Percentiles rank a stretch among this genome's conserved stretches.
These are phyloP conservation scores for Oncorhynchus tshawytscha DNA, from an alignment of 2,113 vertebrate genomes.

Conservation along the genomic window DNA sequence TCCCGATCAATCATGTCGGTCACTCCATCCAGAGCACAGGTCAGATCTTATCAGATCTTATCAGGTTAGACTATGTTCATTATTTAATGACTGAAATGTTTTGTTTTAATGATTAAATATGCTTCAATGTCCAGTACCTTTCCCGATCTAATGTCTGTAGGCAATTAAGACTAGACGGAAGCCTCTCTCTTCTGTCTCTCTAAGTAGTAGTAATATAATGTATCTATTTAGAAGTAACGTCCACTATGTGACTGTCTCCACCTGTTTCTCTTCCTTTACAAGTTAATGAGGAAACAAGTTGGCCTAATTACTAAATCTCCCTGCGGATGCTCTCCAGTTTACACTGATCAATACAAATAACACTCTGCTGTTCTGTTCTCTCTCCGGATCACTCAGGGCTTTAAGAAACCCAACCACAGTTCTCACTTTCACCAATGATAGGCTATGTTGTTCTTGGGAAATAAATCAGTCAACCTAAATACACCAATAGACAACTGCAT, in stretches of 20 bases:
- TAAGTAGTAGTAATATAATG: not conserved
- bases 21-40: not conserved
- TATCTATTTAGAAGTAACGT: not conserved
- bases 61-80: not conserved
- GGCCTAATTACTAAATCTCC: constrained; percentile 10
- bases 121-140: not conserved
- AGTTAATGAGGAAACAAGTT: constrained; percentile 6
- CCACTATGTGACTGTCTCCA: not conserved
- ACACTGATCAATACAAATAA: constrained; percentile 11
- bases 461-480: no score
- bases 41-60: not conserved
- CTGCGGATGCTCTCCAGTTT: not conserved
- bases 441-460: not conserved
- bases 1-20: not conserved
- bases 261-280: constrained; percentile 14
- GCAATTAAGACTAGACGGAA: not conserved
- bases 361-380: not conserved
- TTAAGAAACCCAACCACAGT: not conserved
- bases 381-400: not conserved
- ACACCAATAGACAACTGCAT: no score
- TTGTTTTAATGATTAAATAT: not conserved
- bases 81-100: not conserved
- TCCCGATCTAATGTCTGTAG: not conserved
- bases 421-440: not conserved
- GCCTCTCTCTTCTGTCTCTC: not conserved